A percentile compares a stretch with the other conserved stretches of the same genome.
Conservation (phyloP, 2,888 invertebrate species). For the Tridacna crocea region DNA sequence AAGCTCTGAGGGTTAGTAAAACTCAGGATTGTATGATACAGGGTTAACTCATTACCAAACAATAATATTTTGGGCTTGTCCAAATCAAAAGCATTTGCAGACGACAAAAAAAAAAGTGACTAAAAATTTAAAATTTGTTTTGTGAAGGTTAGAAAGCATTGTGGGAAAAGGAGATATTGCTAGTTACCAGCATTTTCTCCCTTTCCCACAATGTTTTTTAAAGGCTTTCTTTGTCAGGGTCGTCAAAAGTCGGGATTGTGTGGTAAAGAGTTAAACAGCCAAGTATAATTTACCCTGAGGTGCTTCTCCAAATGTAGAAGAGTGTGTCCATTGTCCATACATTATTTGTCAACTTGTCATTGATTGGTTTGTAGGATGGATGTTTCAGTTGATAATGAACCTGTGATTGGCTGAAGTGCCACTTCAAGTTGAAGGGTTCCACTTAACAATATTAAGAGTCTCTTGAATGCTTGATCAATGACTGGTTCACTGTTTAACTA, state of each 20-base stretch:
- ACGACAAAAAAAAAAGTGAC: no score
- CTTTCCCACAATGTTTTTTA: not conserved
- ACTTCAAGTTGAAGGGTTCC: conserved; percentile 28
- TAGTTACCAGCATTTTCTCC: not conserved
- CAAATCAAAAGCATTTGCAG: no score
- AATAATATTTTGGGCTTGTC: no score
- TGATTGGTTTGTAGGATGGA: conserved; percentile 33
- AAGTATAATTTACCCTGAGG: conserved; percentile 1
- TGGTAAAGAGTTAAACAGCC: not conserved
- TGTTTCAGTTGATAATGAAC: conserved; percentile 23
- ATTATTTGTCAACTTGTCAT: conserved; percentile 34
- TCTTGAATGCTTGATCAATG: conserved; percentile 27
- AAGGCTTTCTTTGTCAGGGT: not conserved
- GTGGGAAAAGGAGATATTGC: not conserved
- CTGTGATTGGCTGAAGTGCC: conserved; percentile 40
- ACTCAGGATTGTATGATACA: no score
- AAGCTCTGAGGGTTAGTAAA: no score
- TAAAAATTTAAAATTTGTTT: no score
- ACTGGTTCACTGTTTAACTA: conserved; percentile 2
- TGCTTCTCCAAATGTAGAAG: conserved; percentile 4
- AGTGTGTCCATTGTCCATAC: conserved; percentile 29
- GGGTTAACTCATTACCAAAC: no score
- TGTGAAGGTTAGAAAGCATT: not conserved
- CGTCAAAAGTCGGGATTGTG: not conserved
- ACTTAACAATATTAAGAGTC: conserved; percentile 21